Conservation (phyloP, 2,888 invertebrate genomes). For the Perithous albicinctus region DNA sequence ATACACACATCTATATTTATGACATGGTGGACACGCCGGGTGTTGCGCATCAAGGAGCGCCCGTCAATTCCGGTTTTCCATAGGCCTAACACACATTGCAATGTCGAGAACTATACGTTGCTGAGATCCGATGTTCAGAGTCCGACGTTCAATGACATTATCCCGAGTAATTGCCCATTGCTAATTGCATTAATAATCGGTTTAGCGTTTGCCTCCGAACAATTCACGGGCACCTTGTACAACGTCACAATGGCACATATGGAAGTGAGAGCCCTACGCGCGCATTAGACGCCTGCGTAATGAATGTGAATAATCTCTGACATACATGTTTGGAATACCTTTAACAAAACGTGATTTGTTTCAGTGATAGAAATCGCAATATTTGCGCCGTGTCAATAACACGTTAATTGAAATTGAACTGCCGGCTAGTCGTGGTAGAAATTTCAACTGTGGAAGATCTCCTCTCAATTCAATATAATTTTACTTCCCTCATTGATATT, state of each 20-base stretch:
- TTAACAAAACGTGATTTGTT: not conserved
- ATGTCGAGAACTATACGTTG: not conserved
- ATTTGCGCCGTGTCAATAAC: not conserved
- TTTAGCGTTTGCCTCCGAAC: constrained; percentile 33
- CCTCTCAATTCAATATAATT: constrained; percentile 9
- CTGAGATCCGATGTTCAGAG: constrained; percentile 9
- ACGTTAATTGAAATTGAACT: constrained; percentile 15
- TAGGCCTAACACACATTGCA: constrained; percentile 1
- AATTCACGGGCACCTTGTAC: constrained; percentile 27
- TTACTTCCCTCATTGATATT: constrained; percentile 5
- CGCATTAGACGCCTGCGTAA: not conserved
- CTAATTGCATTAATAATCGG: constrained; percentile 59
- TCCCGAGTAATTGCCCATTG: constrained; percentile 40
- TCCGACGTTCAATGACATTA: constrained; percentile 33
- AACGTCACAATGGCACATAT: constrained; percentile 6
- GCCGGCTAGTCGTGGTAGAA: too few relatives aligned
- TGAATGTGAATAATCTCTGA: constrained; percentile 2
- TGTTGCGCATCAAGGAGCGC: not conserved
- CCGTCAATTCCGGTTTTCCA: constrained; percentile 15
- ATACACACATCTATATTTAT: not conserved
- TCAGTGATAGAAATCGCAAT: not conserved
- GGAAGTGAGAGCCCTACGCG: not conserved
- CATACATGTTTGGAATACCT: not conserved
- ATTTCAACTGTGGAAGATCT: not conserved
- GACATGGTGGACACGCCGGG: constrained; percentile 6